Evolutionary conservation across 2,113 vertebrate species (phyloP).

Genomic region (Paraplagusia blochii): DNA sequence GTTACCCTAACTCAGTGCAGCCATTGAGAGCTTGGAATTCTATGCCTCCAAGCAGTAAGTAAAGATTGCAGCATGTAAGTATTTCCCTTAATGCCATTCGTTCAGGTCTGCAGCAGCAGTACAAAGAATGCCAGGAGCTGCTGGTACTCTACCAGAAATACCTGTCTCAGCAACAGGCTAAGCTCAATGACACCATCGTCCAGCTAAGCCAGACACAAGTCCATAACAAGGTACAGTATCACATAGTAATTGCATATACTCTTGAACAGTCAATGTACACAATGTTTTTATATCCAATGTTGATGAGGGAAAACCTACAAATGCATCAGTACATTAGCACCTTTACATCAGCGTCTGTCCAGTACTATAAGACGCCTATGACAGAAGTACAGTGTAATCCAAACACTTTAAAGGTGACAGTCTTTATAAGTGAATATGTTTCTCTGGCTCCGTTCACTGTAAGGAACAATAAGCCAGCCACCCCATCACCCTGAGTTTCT

Average conservation of each 20-base stretch:
- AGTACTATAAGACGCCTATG: constrained; percentile 25
- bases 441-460: constrained; percentile 39
- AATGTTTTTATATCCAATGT: too few relatives aligned
- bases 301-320: constrained; percentile 4
- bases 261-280: neutral
- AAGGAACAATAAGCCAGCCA: constrained; percentile 57
- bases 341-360: constrained; percentile 36
- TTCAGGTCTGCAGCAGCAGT: constrained; percentile 91
- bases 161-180: constrained; percentile 89
- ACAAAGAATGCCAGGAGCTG: constrained; percentile 94
- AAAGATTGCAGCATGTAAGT: constrained; percentile 14
- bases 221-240: constrained; percentile 83
- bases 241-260: neutral
- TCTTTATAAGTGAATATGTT: constrained; percentile 34
- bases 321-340: constrained; percentile 22
- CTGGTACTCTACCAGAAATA: constrained; percentile 94
- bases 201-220: constrained; percentile 76
- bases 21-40: too few relatives aligned
- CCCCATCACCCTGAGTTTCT: constrained; percentile 66
- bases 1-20: too few relatives aligned
- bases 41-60: too few relatives aligned
- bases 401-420: constrained; percentile 62
- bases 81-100: constrained; percentile 77
- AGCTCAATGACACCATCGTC: constrained; percentile 84
- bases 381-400: constrained; percentile 19